Conservation (phyloP, 2,888 invertebrate species). For the Phaonia tiefii region DNA sequence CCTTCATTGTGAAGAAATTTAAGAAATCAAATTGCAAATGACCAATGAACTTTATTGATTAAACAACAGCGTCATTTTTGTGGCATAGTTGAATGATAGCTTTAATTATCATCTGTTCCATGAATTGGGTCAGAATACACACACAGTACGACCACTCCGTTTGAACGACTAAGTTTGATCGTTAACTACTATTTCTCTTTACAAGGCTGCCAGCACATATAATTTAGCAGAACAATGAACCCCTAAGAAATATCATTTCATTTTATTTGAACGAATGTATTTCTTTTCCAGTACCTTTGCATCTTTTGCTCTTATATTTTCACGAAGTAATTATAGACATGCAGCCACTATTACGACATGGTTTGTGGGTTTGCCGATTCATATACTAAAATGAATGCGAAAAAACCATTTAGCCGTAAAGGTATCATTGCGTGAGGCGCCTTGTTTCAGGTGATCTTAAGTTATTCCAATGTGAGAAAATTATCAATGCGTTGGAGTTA, state of each 20-base stretch:
- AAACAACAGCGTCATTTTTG: too few species aligned
- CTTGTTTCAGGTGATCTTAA: slow-evolving; percentile 73
- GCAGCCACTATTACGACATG: slow-evolving; percentile 34
- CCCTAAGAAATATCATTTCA: background rate
- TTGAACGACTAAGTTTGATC: too few species aligned
- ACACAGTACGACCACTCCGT: too few species aligned
- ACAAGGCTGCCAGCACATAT: too few species aligned
- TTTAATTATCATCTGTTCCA: too few species aligned
- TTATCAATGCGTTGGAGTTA: slow-evolving; percentile 77
- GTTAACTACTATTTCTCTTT: too few species aligned
- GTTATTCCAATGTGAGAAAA: slow-evolving; percentile 76
- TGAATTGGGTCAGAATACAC: too few species aligned
- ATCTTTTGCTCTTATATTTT: background rate
- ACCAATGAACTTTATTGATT: too few species aligned
- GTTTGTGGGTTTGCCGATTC: background rate
- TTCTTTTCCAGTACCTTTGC: background rate
- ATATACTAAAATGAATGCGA: slow-evolving; percentile 28
- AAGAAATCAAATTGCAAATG: too few species aligned
- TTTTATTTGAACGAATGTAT: background rate
- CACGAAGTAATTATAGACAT: slow-evolving; percentile 27
- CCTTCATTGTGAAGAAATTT: too few species aligned
- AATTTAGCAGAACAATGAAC: background rate
- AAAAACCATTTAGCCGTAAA: slow-evolving; percentile 73
- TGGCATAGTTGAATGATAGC: too few species aligned
- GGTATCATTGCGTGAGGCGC: slow-evolving; percentile 77